Percentiles rank a stretch among this genome's conserved stretches.
Conservation (phyloP, 2,888 invertebrate species). For the Dynastes grantii region DNA sequence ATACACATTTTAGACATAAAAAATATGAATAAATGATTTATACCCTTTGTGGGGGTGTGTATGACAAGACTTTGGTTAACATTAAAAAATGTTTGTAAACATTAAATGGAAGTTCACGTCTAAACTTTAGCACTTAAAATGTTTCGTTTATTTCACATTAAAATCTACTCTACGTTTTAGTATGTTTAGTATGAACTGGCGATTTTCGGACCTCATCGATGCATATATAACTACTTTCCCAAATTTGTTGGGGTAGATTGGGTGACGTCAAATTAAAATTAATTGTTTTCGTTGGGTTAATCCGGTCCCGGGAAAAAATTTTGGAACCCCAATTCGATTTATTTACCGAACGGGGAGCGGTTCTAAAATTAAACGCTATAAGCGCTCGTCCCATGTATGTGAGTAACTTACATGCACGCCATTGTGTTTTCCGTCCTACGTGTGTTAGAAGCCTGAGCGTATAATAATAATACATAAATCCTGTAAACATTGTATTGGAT, state of each 20-base stretch:
- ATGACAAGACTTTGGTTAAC: too few relatives aligned
- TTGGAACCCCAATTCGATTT: slow-evolving; percentile 3
- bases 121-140: too few relatives aligned
- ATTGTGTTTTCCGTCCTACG: slow-evolving; percentile 7
- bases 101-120: too few relatives aligned
- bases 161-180: neutral
- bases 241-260: neutral
- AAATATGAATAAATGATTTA: too few relatives aligned
- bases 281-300: too few relatives aligned
- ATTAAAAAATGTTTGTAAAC: too few relatives aligned
- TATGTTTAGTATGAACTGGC: neutral
- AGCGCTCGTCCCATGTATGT: neutral
- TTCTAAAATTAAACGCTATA: slow-evolving; percentile 39
- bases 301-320: too few relatives aligned
- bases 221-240: neutral
- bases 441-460: neutral
- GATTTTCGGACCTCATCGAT: neutral
- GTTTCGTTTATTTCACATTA: too few relatives aligned
- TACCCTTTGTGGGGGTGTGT: too few relatives aligned
- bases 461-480: slow-evolving; percentile 40
- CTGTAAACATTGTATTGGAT: slow-evolving; percentile 45
- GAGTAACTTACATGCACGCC: neutral
- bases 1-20: too few relatives aligned
- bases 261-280: slow-evolving; percentile 9
- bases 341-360: neutral